These are phyloP conservation scores for Paralichthys olivaceus DNA, from an alignment of 2,113 vertebrate genomes.

Conservation along the genomic window DNA sequence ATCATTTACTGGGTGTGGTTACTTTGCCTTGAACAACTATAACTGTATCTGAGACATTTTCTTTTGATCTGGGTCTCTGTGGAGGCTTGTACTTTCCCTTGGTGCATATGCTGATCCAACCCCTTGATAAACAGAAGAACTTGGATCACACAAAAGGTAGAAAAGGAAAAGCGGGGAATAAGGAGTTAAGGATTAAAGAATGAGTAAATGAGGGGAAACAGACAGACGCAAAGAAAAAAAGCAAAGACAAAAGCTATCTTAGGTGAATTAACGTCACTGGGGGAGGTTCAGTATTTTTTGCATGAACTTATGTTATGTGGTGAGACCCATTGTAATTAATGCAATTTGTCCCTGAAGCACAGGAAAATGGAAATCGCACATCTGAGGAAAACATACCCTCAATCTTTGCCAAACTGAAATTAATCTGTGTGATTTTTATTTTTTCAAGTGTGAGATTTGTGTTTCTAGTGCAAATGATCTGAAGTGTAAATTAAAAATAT, in stretches of 20 bases:
- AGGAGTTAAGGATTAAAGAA: slow-evolving; percentile 1
- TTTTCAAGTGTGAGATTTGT: no score
- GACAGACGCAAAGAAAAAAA: background rate
- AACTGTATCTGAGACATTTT: slow-evolving; percentile 26
- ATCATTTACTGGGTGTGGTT: slow-evolving; percentile 53
- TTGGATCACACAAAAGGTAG: slow-evolving; percentile 9
- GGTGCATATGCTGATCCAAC: slow-evolving; percentile 29
- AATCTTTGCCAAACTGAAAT: no score
- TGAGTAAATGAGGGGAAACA: background rate
- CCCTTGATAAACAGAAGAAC: background rate
- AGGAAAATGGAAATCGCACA: no score
- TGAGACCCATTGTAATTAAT: no score
- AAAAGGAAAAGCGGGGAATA: background rate
- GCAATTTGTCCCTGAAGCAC: no score
- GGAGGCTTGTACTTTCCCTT: slow-evolving; percentile 43
- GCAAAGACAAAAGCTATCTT: slow-evolving; percentile 14
- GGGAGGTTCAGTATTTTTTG: background rate
- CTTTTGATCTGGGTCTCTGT: slow-evolving; percentile 32
- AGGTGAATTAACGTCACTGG: background rate
- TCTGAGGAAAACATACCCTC: no score
- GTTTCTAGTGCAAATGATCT: no score
- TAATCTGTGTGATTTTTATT: no score
- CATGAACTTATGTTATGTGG: background rate
- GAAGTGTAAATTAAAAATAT: no score
- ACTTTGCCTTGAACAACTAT: slow-evolving; percentile 2